Evolutionary conservation across 2,113 vertebrate species (phyloP).

Genomic region (Hyla sarda): DNA sequence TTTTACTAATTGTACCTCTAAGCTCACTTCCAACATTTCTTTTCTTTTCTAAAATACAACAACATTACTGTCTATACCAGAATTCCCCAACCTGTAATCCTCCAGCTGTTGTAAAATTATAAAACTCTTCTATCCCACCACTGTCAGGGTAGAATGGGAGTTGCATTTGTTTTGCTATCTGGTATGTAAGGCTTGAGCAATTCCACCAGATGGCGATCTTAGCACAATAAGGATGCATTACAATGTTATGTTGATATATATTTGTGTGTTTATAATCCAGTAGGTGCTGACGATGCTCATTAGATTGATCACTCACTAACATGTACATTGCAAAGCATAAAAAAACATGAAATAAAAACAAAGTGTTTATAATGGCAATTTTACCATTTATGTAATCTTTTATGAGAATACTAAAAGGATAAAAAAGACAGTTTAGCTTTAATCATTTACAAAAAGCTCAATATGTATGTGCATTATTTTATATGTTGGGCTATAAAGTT

Average conservation of each 20-base stretch:
- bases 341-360: background rate
- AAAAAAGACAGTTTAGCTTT: no score
- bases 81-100: no score
- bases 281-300: background rate
- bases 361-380: background rate
- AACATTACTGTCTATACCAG: no score
- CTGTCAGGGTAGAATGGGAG: no score
- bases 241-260: background rate
- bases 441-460: no score
- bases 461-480: no score
- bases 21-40: no score
- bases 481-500: background rate
- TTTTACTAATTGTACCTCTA: no score
- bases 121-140: no score
- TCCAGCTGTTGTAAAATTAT: no score
- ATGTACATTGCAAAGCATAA: background rate
- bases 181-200: background rate
- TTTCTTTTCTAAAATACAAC: no score
- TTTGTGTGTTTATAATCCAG: background rate
- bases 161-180: no score
- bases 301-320: background rate
- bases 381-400: background rate
- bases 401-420: background rate
- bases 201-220: background rate
- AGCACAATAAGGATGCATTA: background rate